Conservation (phyloP, 2,888 invertebrate species). For the Iselma pallidipennis region DNA sequence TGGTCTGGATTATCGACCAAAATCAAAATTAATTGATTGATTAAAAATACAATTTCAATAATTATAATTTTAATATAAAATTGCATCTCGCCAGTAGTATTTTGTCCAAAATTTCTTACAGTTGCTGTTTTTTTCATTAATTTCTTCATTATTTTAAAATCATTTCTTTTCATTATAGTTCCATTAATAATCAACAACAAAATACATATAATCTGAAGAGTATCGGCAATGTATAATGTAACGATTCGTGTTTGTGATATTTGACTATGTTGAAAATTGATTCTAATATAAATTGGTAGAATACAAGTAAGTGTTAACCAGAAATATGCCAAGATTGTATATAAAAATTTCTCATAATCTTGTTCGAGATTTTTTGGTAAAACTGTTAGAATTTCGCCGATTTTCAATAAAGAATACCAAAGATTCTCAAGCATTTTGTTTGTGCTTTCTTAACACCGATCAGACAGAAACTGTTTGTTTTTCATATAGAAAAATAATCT, state of each 20-base stretch:
- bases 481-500: too few species aligned
- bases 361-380: background rate
- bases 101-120: too few species aligned
- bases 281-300: background rate
- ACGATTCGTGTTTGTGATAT: background rate
- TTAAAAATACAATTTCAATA: background rate
- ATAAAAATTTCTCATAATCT: background rate
- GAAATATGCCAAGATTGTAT: background rate
- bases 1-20: background rate
- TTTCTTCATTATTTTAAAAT: background rate
- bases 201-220: background rate
- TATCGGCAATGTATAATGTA: background rate
- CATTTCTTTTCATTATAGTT: background rate
- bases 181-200: background rate
- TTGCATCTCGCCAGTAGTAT: too few species aligned
- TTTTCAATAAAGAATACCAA: background rate
- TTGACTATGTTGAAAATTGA: too few species aligned
- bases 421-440: background rate
- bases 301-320: background rate
- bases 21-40: background rate
- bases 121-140: background rate
- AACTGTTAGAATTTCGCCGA: background rate
- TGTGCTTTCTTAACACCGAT: too few species aligned
- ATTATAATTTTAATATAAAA: background rate
- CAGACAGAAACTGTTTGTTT: background rate